Percentiles rank a stretch among this genome's conserved stretches.
Conservation (phyloP, 2,888 invertebrate species). For the Zaprionus lineosus region DNA sequence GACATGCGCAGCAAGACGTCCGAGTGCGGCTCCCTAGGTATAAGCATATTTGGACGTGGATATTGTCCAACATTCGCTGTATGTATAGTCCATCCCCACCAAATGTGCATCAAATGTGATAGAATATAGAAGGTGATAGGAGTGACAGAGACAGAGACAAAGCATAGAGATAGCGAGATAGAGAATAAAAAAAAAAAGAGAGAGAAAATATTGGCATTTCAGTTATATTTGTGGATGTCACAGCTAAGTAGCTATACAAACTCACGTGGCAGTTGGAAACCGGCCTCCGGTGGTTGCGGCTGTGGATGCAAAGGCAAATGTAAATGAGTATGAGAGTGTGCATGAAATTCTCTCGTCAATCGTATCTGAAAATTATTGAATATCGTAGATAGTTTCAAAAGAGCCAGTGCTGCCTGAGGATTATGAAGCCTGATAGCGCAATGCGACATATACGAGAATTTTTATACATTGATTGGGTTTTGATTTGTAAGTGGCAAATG, state of each 20-base stretch:
- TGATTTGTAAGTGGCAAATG: conserved; percentile 50
- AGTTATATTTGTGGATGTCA: conserved; percentile 21
- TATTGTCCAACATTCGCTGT: conserved; percentile 83
- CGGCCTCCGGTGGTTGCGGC: conserved; percentile 88
- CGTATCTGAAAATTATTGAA: conserved; percentile 87
- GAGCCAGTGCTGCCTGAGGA: conserved; percentile 69
- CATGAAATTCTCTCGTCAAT: conserved; percentile 97
- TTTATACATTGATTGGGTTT: background rate
- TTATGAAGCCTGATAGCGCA: conserved; percentile 49
- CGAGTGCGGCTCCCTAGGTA: conserved; percentile 83
- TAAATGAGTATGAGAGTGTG: conserved; percentile 96
- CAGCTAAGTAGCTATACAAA: conserved; percentile 81
- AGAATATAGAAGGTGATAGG: conserved; percentile 9
- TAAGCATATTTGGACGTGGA: conserved; percentile 84
- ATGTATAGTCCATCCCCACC: no score
- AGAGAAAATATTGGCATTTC: conserved; percentile 20
- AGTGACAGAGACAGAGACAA: background rate
- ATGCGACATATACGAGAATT: conserved; percentile 30
- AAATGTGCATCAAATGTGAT: no score
- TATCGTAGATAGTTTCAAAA: conserved; percentile 81
- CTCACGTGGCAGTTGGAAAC: conserved; percentile 86
- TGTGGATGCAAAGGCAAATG: conserved; percentile 95
- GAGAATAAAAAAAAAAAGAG: background rate
- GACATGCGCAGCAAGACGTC: conserved; percentile 83
- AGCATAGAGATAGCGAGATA: conserved; percentile 10